phyloP scores from a whole-genome alignment of 2,113 vertebrate genomes.

The Nipponia nippon region DNA sequence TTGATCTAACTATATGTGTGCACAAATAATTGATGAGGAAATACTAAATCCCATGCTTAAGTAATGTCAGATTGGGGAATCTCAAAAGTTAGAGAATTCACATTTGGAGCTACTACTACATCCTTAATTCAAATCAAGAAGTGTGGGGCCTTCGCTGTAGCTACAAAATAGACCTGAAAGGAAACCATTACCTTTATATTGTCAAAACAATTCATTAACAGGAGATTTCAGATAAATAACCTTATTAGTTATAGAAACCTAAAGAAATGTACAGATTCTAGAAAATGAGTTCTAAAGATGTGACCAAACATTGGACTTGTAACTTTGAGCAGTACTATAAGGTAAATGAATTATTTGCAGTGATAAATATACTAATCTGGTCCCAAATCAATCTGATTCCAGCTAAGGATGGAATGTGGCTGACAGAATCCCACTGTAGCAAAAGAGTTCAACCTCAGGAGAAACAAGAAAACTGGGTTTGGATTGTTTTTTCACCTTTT shows the following conservation, averaged over 20 bases:
- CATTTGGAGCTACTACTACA: neutral
- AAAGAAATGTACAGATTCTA: neutral
- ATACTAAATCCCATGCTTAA: neutral
- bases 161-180: neutral
- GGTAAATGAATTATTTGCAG: neutral
- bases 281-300: neutral
- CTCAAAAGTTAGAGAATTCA: neutral
- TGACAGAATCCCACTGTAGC: neutral
- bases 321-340: neutral
- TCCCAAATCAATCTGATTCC: neutral
- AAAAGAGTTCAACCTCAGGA: neutral
- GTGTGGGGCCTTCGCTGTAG: rapidly evolving
- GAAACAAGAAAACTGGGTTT: neutral
- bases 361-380: neutral
- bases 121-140: neutral
- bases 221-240: neutral
- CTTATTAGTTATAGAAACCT: neutral
- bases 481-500: neutral
- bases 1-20: neutral
- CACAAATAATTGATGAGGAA: neutral
- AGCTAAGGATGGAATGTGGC: neutral
- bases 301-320: neutral
- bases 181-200: neutral
- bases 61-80: neutral
- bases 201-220: neutral